Base-by-base conservation (phyloP, 2,797 vertebrate genomes). In the Hippoglossus hippoglossus region DNA sequence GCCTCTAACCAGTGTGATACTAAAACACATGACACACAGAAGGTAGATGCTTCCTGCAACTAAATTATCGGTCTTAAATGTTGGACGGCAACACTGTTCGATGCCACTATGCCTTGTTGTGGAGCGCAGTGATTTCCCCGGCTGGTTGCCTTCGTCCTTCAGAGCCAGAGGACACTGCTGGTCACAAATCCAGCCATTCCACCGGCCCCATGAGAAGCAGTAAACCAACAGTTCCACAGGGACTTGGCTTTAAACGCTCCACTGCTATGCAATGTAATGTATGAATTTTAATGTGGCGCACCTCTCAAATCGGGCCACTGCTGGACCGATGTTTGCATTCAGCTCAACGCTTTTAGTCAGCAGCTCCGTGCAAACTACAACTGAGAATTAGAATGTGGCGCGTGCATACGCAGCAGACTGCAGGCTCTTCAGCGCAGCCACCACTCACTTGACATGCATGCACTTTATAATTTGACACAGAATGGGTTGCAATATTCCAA, bases 61-160 rank as follows among this genome's bases (percentile, higher is more conserved):
- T 59, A 59, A 75, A 71, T 73, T 73, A 78, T 83, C 62, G 59
- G 80, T 71, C 34, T 79, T 73, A 77, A 79, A 81, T 63, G 63
- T 77, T 49, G 36, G 39, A 73, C 72, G 51, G 11, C 69, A 25
- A 47, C 44, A 26, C 52, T 67, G 53, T 63, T 71, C 63, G 66
- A 73, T 66, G 73, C 80, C 67, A 65, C 61, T 8, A n/a, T 16
- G 60, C 61, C 4, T 21, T 51, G 72, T 66, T 73, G 72, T 84
- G 71, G 77, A 67, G 82, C 84, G 28, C 70, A 52, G 15, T 53
- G 74, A 77, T 83, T 79, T 81, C 73, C 67, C 66, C 46, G 83
- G 83, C 86, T 74, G 80, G 83, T 56, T 82, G 89, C 59, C 22
- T 83, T 83, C 80, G 90, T 92, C 91, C 91, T 93, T 94, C 87